Conservation (phyloP, 2,797 vertebrate species). For the Pempheris klunzingeri region DNA sequence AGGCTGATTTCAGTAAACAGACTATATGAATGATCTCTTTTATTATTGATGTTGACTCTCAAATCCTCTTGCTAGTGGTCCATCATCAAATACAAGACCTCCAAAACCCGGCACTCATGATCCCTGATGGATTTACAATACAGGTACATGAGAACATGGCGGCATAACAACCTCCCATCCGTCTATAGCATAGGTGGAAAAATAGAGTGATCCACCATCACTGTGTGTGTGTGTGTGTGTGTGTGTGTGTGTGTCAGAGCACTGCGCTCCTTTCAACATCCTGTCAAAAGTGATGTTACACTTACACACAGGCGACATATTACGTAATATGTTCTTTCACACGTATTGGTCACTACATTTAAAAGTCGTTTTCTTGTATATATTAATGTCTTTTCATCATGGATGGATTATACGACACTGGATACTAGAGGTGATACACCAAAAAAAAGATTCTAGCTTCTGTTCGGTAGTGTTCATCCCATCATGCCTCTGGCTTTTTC, state of each 20-base stretch:
- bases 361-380: too few species aligned
- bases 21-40: constrained; percentile 6
- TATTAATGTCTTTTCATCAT: too few species aligned
- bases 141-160: constrained; percentile 47
- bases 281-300: constrained; percentile 6
- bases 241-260: too few species aligned
- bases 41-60: constrained; percentile 12
- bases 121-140: constrained; percentile 52
- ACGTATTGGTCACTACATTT: too few species aligned
- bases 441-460: too few species aligned
- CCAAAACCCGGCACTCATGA: constrained; percentile 22
- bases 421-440: too few species aligned
- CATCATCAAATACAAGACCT: constrained; percentile 7
- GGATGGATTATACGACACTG: too few species aligned
- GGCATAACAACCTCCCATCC: constrained; percentile 28
- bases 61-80: constrained; percentile 9
- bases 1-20: neutral
- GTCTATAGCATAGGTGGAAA: constrained; percentile 43
- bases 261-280: constrained; percentile 4
- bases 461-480: too few species aligned
- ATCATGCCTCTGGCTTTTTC: too few species aligned
- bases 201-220: constrained; percentile 39
- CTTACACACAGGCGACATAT: neutral
- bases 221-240: neutral
- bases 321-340: too few species aligned